Evolutionary conservation across 2,797 vertebrate species (phyloP).

Genomic region (Fringilla coelebs): DNA sequence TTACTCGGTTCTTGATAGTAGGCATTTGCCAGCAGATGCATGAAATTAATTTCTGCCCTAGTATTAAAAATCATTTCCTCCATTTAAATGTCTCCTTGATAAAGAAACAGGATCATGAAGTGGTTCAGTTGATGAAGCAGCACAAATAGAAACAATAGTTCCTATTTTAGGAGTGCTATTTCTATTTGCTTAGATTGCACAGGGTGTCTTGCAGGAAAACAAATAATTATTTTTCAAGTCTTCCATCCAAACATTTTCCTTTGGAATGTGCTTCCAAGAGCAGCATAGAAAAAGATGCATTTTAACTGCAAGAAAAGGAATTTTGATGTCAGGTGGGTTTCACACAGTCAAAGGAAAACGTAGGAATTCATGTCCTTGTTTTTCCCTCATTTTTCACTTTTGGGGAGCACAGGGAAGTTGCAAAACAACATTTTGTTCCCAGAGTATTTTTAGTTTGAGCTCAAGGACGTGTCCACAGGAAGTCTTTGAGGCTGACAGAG

Average conservation of each 20-base stretch:
- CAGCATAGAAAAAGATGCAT: background rate
- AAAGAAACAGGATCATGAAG: constrained; percentile 59
- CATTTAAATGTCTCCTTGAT: constrained; percentile 65
- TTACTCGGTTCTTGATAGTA: constrained; percentile 55
- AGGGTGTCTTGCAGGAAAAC: constrained; percentile 47
- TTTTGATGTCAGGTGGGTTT: background rate
- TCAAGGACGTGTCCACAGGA: background rate
- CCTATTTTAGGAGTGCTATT: constrained; percentile 51
- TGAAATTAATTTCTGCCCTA: constrained; percentile 72
- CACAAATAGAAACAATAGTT: constrained; percentile 59
- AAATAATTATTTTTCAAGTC: constrained; percentile 60
- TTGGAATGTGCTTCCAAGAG: background rate
- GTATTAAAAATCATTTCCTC: constrained; percentile 71
- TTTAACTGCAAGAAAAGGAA: background rate
- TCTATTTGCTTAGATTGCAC: constrained; percentile 54
- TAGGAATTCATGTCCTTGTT: background rate
- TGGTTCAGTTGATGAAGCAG: constrained; percentile 53
- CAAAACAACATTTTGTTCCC: background rate
- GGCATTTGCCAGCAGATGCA: constrained; percentile 69
- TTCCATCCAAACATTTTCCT: constrained; percentile 50
- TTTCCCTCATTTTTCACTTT: fast-evolving
- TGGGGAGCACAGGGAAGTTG: background rate
- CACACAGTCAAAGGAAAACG: background rate
- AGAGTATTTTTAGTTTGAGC: background rate
- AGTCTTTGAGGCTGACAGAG: background rate